A percentile compares a stretch with the other conserved stretches of the same genome.
Evolutionary conservation across 2,113 vertebrate genomes (phyloP).

Genomic region (Lynx canadensis): DNA sequence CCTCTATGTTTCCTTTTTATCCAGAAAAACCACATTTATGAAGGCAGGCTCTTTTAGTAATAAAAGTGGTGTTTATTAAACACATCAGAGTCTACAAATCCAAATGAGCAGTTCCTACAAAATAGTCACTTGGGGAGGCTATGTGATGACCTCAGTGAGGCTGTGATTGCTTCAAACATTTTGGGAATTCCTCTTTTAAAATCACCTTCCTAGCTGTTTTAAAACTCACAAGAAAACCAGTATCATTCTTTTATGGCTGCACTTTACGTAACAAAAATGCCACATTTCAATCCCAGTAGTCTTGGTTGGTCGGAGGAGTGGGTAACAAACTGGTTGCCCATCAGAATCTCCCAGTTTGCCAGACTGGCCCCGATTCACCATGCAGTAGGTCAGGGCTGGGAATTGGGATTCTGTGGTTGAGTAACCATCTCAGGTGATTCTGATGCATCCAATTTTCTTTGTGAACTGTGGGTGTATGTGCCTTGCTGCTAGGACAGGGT

Average conservation of each 20-base stretch:
- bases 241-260: not conserved
- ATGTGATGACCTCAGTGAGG: slow-evolving; percentile 43
- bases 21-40: not conserved
- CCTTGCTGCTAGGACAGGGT: not conserved
- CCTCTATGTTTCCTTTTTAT: not conserved
- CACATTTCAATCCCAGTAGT: not conserved
- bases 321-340: not conserved
- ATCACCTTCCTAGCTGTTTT: slow-evolving; percentile 49
- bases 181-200: slow-evolving; percentile 68
- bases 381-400: not conserved
- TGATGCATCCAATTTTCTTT: not conserved
- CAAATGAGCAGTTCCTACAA: slow-evolving; percentile 45
- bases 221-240: slow-evolving; percentile 47
- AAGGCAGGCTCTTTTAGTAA: slow-evolving; percentile 22
- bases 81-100: slow-evolving; percentile 51
- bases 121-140: slow-evolving; percentile 39
- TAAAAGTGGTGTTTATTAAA: slow-evolving; percentile 70
- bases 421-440: not conserved
- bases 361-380: not conserved
- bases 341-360: not conserved
- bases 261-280: not conserved
- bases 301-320: not conserved
- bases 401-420: not conserved
- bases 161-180: slow-evolving; percentile 55
- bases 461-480: not conserved